Percentiles rank a stretch among this genome's conserved stretches.
These are phyloP conservation scores for Martes martes DNA, from an alignment of 2,113 vertebrate species.

Conservation along the genomic window DNA sequence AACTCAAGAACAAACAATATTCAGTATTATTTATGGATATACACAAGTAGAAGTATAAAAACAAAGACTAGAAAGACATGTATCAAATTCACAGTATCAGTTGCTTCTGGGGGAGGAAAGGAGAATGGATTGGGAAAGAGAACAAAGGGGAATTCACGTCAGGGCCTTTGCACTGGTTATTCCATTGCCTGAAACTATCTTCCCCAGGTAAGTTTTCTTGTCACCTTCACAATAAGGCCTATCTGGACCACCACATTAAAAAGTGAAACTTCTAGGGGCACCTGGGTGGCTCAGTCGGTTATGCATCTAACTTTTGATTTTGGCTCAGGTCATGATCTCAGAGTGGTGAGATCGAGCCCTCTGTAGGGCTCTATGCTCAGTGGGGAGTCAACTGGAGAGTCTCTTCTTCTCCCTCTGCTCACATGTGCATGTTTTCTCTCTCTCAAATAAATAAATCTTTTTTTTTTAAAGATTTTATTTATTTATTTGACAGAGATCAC, in stretches of 20 bases:
- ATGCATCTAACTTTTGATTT: neutral
- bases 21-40: neutral
- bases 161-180: neutral
- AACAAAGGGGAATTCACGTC: neutral
- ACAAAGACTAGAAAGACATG: neutral
- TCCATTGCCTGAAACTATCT: neutral
- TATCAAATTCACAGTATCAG: neutral
- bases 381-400: too few species aligned
- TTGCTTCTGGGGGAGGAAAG: neutral
- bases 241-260: neutral
- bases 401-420: too few species aligned
- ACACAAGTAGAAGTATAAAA: neutral
- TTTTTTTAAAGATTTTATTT: too few species aligned
- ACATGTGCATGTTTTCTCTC: too few species aligned
- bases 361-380: too few species aligned
- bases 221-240: neutral
- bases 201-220: neutral
- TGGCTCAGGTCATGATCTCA: too few species aligned
- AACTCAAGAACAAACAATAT: neutral
- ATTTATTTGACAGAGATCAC: too few species aligned
- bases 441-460: too few species aligned
- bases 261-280: neutral
- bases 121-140: neutral
- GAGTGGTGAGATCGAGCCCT: too few species aligned
- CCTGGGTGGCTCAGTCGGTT: neutral